phyloP scores from a whole-genome alignment of 2,888 invertebrate genomes.

The Anthophora plumipes region DNA sequence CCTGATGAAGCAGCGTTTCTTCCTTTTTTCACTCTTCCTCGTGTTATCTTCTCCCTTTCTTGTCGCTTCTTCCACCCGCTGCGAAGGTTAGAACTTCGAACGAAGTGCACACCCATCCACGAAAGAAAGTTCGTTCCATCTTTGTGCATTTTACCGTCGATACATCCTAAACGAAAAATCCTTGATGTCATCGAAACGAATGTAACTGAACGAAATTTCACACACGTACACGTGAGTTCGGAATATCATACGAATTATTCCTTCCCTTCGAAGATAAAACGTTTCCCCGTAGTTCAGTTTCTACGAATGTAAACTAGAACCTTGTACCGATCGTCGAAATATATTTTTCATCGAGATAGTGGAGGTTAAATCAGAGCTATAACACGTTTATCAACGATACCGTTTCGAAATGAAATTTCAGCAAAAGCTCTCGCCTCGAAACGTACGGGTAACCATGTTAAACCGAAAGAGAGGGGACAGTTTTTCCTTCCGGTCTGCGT shows the following conservation, averaged over 20 bases:
- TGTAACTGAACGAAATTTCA: slow-evolving; percentile 7
- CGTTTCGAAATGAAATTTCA: slow-evolving; percentile 27
- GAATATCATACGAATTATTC: too few species aligned
- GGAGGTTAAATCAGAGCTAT: slow-evolving; percentile 21
- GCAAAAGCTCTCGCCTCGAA: slow-evolving; percentile 9
- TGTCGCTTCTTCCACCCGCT: slow-evolving; percentile 16
- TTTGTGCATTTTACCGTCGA: not conserved
- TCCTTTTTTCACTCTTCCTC: slow-evolving; percentile 20
- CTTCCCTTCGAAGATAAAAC: too few species aligned
- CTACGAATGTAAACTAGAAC: too few species aligned
- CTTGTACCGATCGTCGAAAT: not conserved
- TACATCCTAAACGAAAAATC: too few species aligned
- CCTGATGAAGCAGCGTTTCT: slow-evolving; percentile 65
- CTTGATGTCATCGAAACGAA: not conserved
- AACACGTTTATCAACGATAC: slow-evolving; percentile 27
- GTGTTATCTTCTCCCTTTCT: not conserved
- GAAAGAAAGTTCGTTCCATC: slow-evolving; percentile 28
- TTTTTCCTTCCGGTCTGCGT: not conserved
- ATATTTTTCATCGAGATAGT: not conserved
- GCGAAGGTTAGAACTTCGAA: not conserved
- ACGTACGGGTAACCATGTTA: slow-evolving; percentile 25
- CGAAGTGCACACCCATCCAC: slow-evolving; percentile 1
- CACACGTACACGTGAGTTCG: too few species aligned
- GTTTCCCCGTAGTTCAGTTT: too few species aligned
- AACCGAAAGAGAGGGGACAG: not conserved